A percentile compares a stretch with the other conserved stretches of the same genome.
Conservation (phyloP, 2,113 vertebrate species). For the Struthio camelus region DNA sequence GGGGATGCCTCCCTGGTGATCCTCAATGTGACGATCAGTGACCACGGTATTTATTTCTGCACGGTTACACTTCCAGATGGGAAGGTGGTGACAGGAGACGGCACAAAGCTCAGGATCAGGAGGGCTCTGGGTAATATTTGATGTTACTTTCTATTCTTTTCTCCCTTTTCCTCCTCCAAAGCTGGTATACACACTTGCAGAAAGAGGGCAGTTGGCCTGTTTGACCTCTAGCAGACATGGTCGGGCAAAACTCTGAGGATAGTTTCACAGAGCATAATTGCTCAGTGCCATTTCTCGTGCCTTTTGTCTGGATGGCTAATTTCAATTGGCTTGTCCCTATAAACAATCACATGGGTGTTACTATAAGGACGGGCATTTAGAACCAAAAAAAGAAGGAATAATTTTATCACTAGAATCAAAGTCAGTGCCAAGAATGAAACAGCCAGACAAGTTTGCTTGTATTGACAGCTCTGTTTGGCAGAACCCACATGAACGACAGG, state of each 20-base stretch:
- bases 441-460: neutral
- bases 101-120: conserved; percentile 73
- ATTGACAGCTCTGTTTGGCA: neutral
- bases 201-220: neutral
- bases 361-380: neutral
- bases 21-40: conserved; percentile 63
- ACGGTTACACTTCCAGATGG: neutral
- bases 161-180: neutral
- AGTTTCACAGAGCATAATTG: neutral
- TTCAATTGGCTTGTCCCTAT: neutral
- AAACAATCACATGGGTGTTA: neutral
- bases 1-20: conserved; percentile 68
- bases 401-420: neutral
- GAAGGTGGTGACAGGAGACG: conserved; percentile 50
- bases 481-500: neutral
- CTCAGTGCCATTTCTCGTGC: neutral
- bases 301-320: neutral
- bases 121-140: conserved; percentile 61
- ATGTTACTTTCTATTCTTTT: neutral
- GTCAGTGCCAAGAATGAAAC: neutral
- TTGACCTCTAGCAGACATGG: neutral
- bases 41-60: conserved; percentile 72
- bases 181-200: neutral
- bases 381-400: neutral
- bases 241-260: neutral